These are phyloP conservation scores for Enteromius treurensis DNA, from an alignment of 2,797 vertebrate genomes.

Conservation along the genomic window DNA sequence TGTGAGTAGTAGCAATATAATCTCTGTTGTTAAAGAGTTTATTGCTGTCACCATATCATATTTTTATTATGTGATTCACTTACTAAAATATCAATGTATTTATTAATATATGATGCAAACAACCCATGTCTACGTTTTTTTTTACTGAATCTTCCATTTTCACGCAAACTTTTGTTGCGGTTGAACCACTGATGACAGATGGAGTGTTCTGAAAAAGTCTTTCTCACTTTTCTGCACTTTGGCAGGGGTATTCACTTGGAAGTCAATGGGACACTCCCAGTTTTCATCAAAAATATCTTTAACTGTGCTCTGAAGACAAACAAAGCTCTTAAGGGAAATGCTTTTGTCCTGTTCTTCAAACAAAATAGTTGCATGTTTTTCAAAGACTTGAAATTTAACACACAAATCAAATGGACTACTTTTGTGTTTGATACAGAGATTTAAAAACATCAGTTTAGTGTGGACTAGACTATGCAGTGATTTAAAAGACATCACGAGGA, in stretches of 20 bases:
- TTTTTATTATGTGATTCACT: neutral
- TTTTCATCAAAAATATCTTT: too few relatives aligned
- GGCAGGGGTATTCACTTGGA: too few relatives aligned
- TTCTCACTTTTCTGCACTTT: too few relatives aligned
- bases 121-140: too few relatives aligned
- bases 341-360: neutral
- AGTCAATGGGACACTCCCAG: too few relatives aligned
- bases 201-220: too few relatives aligned
- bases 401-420: neutral
- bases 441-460: constrained; percentile 41
- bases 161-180: too few relatives aligned
- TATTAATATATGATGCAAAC: neutral
- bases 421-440: constrained; percentile 37
- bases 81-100: neutral
- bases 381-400: neutral
- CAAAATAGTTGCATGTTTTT: neutral
- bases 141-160: neutral
- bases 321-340: too few relatives aligned
- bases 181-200: too few relatives aligned
- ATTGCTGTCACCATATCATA: neutral
- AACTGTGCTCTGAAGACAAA: too few relatives aligned
- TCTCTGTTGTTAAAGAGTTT: neutral
- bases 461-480: constrained; percentile 28
- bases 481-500: constrained; percentile 46
- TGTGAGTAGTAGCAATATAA: neutral